These are phyloP conservation scores for Xylophagus ater DNA, from an alignment of 2,888 invertebrate genomes.

Conservation along the genomic window DNA sequence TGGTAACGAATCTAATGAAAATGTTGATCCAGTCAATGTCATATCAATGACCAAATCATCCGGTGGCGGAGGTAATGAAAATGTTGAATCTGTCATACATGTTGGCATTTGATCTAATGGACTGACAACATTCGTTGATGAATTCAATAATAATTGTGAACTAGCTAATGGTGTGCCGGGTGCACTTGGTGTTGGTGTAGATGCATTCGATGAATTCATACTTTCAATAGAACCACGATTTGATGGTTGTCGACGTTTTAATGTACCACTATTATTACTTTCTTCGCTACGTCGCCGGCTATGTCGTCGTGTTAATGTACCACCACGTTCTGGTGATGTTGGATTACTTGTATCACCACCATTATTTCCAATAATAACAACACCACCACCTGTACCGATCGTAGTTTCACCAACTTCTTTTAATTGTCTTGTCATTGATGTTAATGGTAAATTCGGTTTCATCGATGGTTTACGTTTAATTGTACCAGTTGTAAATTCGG, in stretches of 20 bases:
- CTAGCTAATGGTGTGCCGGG: constrained; percentile 30
- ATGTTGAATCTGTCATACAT: constrained; percentile 43
- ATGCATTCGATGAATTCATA: constrained; percentile 34
- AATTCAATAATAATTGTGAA: constrained; percentile 10
- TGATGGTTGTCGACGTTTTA: constrained; percentile 31
- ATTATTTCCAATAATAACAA: too few relatives aligned
- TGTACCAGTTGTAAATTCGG: constrained; percentile 68
- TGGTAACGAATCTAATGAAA: constrained; percentile 69
- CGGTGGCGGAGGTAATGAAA: constrained; percentile 60
- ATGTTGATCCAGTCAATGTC: constrained; percentile 58
- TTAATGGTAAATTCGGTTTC: constrained; percentile 82
- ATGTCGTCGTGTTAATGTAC: constrained; percentile 46
- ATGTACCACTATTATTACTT: constrained; percentile 37
- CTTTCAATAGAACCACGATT: constrained; percentile 34
- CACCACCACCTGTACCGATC: too few relatives aligned
- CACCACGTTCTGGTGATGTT: constrained; percentile 45
- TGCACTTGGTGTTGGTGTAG: constrained; percentile 36
- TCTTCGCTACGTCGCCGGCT: constrained; percentile 42
- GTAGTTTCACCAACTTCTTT: constrained; percentile 75
- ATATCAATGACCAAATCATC: constrained; percentile 28
- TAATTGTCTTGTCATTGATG: constrained; percentile 79
- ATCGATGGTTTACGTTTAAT: constrained; percentile 88
- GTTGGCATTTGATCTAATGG: constrained; percentile 22
- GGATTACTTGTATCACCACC: constrained; percentile 43
- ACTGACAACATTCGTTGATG: constrained; percentile 19